Conservation (phyloP, 2,113 vertebrate genomes). For the Mesembrinibis cayennensis region DNA sequence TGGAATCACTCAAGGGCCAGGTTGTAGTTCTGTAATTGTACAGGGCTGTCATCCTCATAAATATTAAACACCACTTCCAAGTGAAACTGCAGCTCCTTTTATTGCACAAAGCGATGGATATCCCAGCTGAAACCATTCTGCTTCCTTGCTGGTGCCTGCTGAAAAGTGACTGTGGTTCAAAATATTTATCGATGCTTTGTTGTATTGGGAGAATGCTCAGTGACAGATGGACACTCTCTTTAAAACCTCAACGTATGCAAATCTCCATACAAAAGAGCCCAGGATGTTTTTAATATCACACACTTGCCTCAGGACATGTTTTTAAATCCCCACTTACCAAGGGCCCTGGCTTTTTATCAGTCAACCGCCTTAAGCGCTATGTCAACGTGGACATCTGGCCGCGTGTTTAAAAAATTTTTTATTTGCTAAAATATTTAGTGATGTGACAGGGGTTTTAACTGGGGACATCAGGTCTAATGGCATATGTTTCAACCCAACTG, state of each 20-base stretch:
- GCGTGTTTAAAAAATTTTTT: slow-evolving; percentile 75
- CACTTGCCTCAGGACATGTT: slow-evolving; percentile 90
- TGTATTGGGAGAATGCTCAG: slow-evolving; percentile 83
- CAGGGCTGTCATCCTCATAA: slow-evolving; percentile 44
- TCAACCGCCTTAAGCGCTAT: slow-evolving; percentile 93
- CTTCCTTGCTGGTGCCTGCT: slow-evolving; percentile 38
- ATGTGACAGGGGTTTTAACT: slow-evolving; percentile 66
- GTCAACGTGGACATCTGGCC: slow-evolving; percentile 98
- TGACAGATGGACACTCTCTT: slow-evolving; percentile 92
- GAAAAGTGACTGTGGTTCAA: slow-evolving; percentile 78
- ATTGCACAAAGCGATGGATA: slow-evolving; percentile 32
- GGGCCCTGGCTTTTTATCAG: slow-evolving; percentile 92
- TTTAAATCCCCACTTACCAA: slow-evolving; percentile 92
- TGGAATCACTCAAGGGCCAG: slow-evolving; percentile 28
- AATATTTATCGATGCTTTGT: slow-evolving; percentile 91
- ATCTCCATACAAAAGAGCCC: slow-evolving; percentile 92
- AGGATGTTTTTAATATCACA: slow-evolving; percentile 94
- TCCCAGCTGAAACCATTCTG: slow-evolving; percentile 70
- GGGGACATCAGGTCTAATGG: slow-evolving; percentile 39
- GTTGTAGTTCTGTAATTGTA: slow-evolving; percentile 56
- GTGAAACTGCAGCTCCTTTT: slow-evolving; percentile 44
- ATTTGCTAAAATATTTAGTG: slow-evolving; percentile 83
- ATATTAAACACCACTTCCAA: slow-evolving; percentile 61
- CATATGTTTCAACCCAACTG: slow-evolving; percentile 20
- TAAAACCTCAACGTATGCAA: slow-evolving; percentile 86